Evolutionary conservation across 2,888 invertebrate species (phyloP).

Genomic region (Phortica magna): DNA sequence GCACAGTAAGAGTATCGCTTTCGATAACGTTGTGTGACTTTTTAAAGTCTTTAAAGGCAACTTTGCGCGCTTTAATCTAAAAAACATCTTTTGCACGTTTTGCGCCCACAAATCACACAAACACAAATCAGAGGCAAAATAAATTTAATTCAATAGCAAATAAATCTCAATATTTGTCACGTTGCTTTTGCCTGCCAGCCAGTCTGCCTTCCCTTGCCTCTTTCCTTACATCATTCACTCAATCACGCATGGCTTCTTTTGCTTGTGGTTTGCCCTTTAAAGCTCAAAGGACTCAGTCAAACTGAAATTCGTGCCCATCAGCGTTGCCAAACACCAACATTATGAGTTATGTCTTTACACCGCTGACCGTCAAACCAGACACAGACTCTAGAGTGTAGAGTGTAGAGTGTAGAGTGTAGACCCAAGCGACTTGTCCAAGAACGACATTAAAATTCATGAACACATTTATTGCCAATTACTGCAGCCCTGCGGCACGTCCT

Average conservation of each 20-base stretch:
- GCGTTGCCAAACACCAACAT: conserved; percentile 50
- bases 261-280: conserved; percentile 7
- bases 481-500: conserved; percentile 63
- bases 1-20: no score
- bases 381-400: no score
- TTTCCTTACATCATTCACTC: conserved; percentile 13
- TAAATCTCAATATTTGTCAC: conserved; percentile 66
- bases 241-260: background rate
- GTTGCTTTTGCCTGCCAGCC: background rate
- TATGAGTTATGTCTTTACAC: conserved; percentile 60
- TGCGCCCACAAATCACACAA: conserved; percentile 4
- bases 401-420: no score
- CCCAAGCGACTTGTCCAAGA: conserved; percentile 3
- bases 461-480: conserved; percentile 75
- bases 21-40: no score
- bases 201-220: background rate
- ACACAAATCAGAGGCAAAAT: background rate
- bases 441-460: conserved; percentile 73
- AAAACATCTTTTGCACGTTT: conserved; percentile 9
- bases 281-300: conserved; percentile 25
- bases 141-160: conserved; percentile 51
- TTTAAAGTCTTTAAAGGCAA: background rate
- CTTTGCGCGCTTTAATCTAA: background rate
- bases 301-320: background rate
- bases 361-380: background rate